These are phyloP conservation scores for Melanotaenia trifasciata DNA, from an alignment of 2,797 vertebrate species.

Conservation along the genomic window DNA sequence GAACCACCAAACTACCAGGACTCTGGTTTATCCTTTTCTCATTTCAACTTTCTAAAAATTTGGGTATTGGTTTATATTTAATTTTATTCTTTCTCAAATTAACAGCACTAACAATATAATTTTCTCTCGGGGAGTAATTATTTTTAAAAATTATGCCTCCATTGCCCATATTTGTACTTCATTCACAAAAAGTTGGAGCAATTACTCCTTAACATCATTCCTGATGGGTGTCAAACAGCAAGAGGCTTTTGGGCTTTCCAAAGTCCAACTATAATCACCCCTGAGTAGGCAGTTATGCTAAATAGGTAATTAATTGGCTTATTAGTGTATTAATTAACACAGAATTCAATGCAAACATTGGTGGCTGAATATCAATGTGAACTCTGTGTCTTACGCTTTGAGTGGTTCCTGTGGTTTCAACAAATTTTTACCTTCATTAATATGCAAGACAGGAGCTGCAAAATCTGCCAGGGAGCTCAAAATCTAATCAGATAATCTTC, in stretches of 20 bases:
- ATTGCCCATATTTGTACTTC: slow-evolving; percentile 24
- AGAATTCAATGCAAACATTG: slow-evolving; percentile 23
- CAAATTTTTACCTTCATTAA: slow-evolving; percentile 37
- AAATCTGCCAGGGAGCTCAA: slow-evolving; percentile 37
- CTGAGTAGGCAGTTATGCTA: slow-evolving; percentile 51
- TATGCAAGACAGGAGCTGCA: slow-evolving; percentile 35
- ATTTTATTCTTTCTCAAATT: no score
- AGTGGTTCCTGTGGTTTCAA: slow-evolving; percentile 31
- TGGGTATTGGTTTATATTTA: no score
- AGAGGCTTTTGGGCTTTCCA: slow-evolving; percentile 41
- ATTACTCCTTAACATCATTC: slow-evolving; percentile 51
- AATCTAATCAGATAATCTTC: slow-evolving; percentile 58
- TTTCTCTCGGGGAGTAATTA: no score
- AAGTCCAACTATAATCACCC: slow-evolving; percentile 40
- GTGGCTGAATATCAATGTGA: slow-evolving; percentile 30
- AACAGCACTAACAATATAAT: no score
- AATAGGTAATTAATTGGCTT: slow-evolving; percentile 56
- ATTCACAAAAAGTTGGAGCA: slow-evolving; percentile 35
- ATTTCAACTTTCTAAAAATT: no score
- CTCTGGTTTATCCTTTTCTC: no score
- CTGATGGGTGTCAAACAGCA: slow-evolving; percentile 34
- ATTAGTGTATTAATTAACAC: slow-evolving; percentile 46
- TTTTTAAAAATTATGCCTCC: neutral
- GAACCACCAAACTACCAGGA: no score
- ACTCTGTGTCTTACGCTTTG: slow-evolving; percentile 4